Percentiles rank a stretch among this genome's conserved stretches.
phyloP scores from a whole-genome alignment of 1,140 invertebrate species.

The Psix sp. region DNA sequence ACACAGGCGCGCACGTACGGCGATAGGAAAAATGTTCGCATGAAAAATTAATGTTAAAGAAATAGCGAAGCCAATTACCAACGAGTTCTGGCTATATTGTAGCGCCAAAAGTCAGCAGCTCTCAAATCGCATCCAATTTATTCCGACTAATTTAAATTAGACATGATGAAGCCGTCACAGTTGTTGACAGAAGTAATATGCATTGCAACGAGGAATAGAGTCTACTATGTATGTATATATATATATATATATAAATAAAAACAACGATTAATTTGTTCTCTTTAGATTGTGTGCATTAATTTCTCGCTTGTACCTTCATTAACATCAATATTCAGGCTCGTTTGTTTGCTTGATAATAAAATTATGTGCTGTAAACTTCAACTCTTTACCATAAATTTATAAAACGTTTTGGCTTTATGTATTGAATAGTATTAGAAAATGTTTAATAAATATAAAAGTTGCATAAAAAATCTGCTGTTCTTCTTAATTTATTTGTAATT shows the following conservation, averaged over 20 bases:
- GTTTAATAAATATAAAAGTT: too few relatives aligned
- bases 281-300: constrained; percentile 12
- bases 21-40: constrained; percentile 33
- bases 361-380: constrained; percentile 38
- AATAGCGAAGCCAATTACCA: constrained; percentile 48
- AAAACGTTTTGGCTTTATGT: constrained; percentile 42
- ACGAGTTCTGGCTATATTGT: constrained; percentile 12
- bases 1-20: constrained; percentile 23
- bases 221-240: too few relatives aligned
- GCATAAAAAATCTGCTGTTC: too few relatives aligned
- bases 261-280: constrained; percentile 25
- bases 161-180: constrained; percentile 24
- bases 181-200: constrained; percentile 26
- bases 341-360: constrained; percentile 34
- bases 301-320: constrained; percentile 32
- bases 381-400: constrained; percentile 39
- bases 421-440: too few relatives aligned
- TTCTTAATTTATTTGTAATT: too few relatives aligned
- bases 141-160: constrained; percentile 12
- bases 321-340: constrained; percentile 19
- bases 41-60: constrained; percentile 43
- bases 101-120: neutral
- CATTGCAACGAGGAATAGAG: constrained; percentile 12
- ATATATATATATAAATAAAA: constrained; percentile 21
- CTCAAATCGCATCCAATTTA: constrained; percentile 4